phyloP scores from a whole-genome alignment of 2,113 vertebrate genomes.

The Sphaerodactylus townsendi region DNA sequence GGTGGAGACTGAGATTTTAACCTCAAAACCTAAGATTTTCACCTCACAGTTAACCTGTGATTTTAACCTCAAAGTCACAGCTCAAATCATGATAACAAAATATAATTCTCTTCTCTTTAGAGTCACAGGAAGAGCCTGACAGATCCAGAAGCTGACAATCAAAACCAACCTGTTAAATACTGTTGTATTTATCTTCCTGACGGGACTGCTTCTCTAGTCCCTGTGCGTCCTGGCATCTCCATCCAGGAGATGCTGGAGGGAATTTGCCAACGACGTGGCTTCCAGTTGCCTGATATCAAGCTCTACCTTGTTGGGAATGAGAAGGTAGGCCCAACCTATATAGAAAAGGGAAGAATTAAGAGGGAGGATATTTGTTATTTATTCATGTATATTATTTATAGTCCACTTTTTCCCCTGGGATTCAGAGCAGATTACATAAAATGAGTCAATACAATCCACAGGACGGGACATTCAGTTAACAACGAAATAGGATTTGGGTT shows the following conservation, averaged over 20 bases:
- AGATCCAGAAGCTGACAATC: conserved; percentile 67
- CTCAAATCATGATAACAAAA: not conserved
- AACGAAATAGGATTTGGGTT: too few relatives aligned
- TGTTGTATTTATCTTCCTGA: conserved; percentile 95
- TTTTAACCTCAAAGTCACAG: not conserved
- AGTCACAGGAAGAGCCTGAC: conserved; percentile 74
- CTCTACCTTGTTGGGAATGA: conserved; percentile 92
- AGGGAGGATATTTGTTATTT: not conserved
- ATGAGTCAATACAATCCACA: too few relatives aligned
- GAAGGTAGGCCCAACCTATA: conserved; percentile 75
- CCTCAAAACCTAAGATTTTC: not conserved
- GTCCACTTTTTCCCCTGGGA: too few relatives aligned
- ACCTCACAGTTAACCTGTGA: too few relatives aligned
- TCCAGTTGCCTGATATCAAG: conserved; percentile 86
- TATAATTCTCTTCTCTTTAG: conserved; percentile 41
- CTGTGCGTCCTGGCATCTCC: conserved; percentile 78
- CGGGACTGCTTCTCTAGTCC: conserved; percentile 88
- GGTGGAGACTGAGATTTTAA: not conserved
- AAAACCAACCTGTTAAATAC: conserved; percentile 81
- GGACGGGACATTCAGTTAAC: too few relatives aligned
- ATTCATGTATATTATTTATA: too few relatives aligned
- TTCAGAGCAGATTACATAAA: too few relatives aligned
- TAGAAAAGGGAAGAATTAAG: not conserved
- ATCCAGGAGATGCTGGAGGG: conserved; percentile 87
- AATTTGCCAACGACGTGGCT: conserved; percentile 93